These are phyloP conservation scores for Sinocyclocheilus anophthalmus DNA, from an alignment of 2,113 vertebrate genomes.

Conservation along the genomic window DNA sequence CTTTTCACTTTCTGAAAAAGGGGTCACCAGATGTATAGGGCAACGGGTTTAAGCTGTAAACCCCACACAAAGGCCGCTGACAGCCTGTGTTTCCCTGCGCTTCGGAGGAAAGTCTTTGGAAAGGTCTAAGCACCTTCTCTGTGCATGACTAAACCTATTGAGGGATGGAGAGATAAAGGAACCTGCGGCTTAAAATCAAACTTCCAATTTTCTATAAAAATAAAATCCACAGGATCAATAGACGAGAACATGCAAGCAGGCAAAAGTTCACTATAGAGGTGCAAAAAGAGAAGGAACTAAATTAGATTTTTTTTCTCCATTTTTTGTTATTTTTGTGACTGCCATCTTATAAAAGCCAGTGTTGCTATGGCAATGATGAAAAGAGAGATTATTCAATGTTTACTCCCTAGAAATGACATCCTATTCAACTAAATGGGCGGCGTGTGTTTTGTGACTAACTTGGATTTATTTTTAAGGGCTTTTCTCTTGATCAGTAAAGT, in stretches of 20 bases:
- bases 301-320: background rate
- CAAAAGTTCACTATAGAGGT: conserved; percentile 53
- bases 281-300: conserved; percentile 39
- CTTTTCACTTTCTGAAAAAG: conserved; percentile 78
- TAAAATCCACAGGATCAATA: conserved; percentile 78
- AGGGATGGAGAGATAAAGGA: conserved; percentile 87
- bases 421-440: conserved; percentile 45
- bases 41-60: conserved; percentile 94
- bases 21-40: conserved; percentile 86
- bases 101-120: conserved; percentile 90
- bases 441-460: conserved; percentile 11
- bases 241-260: conserved; percentile 48
- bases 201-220: conserved; percentile 80
- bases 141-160: conserved; percentile 95
- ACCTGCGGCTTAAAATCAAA: conserved; percentile 82
- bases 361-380: conserved; percentile 55
- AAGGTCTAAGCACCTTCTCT: conserved; percentile 92
- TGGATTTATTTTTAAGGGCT: conserved; percentile 36
- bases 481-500: conserved; percentile 45
- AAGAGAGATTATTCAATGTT: conserved; percentile 57
- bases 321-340: background rate
- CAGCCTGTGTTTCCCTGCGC: conserved; percentile 90
- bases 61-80: conserved; percentile 93
- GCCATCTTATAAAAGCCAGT: conserved; percentile 33
- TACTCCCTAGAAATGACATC: conserved; percentile 47